A percentile compares a stretch with the other conserved stretches of the same genome.
phyloP scores from a whole-genome alignment of 1,140 invertebrate genomes.

The Drosophila tani region DNA sequence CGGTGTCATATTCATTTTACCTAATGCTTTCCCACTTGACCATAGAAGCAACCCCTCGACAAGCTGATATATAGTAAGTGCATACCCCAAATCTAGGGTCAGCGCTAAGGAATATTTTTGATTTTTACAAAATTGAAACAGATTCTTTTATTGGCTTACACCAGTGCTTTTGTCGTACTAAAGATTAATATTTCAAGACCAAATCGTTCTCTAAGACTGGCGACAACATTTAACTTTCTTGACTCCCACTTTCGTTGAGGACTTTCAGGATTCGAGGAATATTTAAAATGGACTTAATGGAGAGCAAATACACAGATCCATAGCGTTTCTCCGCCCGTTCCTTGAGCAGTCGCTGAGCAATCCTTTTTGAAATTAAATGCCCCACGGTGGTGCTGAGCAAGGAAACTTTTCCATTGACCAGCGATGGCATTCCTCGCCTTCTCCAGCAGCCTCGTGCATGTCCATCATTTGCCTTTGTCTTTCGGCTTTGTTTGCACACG shows the following conservation, averaged over 20 bases:
- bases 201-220: background rate
- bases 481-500: conserved; percentile 79
- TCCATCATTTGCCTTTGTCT: conserved; percentile 80
- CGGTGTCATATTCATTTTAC: conserved; percentile 38
- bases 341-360: conserved; percentile 23
- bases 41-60: conserved; percentile 18
- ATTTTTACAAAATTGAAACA: conserved; percentile 4
- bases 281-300: conserved; percentile 26
- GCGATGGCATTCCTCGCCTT: conserved; percentile 6
- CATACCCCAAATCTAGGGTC: background rate
- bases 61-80: background rate
- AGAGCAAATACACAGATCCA: conserved; percentile 8
- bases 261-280: conserved; percentile 6
- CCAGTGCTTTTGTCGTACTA: background rate
- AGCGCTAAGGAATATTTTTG: background rate
- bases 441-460: conserved; percentile 37
- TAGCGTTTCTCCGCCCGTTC: conserved; percentile 2
- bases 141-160: conserved; percentile 6
- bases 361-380: conserved; percentile 54
- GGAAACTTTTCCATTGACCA: conserved; percentile 47
- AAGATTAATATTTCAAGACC: background rate
- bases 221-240: background rate
- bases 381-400: conserved; percentile 31
- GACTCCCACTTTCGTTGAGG: conserved; percentile 13
- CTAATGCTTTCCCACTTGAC: conserved; percentile 64